Conservation (phyloP, 2,888 invertebrate species). For the Aethes cnicana region DNA sequence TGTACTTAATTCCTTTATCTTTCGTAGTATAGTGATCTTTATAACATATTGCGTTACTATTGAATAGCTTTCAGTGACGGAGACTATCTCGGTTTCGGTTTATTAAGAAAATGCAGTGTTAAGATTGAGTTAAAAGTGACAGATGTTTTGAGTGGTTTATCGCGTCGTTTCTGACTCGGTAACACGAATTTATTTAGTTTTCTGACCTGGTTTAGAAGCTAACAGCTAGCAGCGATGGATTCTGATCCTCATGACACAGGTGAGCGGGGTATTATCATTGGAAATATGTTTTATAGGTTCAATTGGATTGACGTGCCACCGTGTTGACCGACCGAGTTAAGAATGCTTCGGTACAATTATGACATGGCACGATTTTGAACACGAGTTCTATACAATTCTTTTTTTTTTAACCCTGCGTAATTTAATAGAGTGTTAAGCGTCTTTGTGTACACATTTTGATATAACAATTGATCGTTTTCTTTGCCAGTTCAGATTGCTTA, state of each 20-base stretch:
- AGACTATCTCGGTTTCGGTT: slow-evolving; percentile 3
- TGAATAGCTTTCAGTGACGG: background rate
- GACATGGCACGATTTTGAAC: slow-evolving; percentile 8
- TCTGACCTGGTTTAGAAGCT: slow-evolving; percentile 28
- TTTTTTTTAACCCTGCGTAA: slow-evolving; percentile 2
- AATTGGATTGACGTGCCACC: slow-evolving; percentile 44
- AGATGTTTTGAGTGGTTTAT: slow-evolving; percentile 62
- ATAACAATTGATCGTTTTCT: background rate
- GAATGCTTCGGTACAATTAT: slow-evolving; percentile 17
- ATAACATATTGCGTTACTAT: slow-evolving; percentile 3
- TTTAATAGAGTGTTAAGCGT: background rate
- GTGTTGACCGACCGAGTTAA: slow-evolving; percentile 49
- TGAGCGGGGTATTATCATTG: slow-evolving; percentile 42
- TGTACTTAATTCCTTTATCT: background rate
- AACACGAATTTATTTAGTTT: slow-evolving; percentile 1
- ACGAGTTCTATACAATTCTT: background rate
- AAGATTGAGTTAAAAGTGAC: slow-evolving; percentile 56
- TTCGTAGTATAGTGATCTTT: slow-evolving; percentile 11
- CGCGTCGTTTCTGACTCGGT: slow-evolving; percentile 20
- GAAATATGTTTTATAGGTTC: slow-evolving; percentile 34
- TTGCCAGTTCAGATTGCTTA: background rate
- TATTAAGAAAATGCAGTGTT: slow-evolving; percentile 50
- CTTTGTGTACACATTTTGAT: background rate
- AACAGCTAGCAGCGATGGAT: slow-evolving; percentile 46
- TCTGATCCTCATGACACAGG: slow-evolving; percentile 50